phyloP scores from a whole-genome alignment of 1,140 invertebrate species.

The Drosophila arizonae region DNA sequence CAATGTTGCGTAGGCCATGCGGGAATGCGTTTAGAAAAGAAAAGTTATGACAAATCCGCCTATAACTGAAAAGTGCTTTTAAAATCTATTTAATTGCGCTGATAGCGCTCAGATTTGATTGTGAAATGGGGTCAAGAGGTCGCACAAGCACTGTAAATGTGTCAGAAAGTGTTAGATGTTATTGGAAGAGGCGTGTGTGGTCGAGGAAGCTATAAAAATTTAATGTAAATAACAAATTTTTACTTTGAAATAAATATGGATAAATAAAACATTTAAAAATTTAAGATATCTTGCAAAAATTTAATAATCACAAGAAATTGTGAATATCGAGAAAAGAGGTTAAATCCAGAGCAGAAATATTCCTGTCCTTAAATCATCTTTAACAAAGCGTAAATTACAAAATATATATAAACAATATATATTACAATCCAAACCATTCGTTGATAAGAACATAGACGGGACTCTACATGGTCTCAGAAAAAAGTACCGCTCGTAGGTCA shows the following conservation, averaged over 20 bases:
- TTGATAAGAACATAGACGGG: slow-evolving; percentile 5
- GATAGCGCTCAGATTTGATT: slow-evolving; percentile 27
- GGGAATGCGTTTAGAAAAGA: slow-evolving; percentile 68
- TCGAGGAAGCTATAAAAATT: too few relatives aligned
- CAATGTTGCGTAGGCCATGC: slow-evolving; percentile 61
- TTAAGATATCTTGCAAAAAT: too few relatives aligned
- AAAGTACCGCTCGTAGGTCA: slow-evolving; percentile 7
- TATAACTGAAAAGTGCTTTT: slow-evolving; percentile 28
- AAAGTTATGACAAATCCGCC: slow-evolving; percentile 59
- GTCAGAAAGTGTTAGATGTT: neutral
- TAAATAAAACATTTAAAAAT: too few relatives aligned
- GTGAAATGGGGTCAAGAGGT: slow-evolving; percentile 31
- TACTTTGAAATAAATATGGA: too few relatives aligned
- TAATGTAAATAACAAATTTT: too few relatives aligned
- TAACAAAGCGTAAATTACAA: too few relatives aligned
- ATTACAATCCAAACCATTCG: neutral
- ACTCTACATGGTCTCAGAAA: neutral
- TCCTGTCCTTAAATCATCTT: too few relatives aligned
- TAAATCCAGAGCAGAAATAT: too few relatives aligned
- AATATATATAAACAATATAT: too few relatives aligned
- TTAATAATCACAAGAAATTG: too few relatives aligned
- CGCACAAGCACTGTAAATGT: neutral
- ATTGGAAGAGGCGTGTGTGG: too few relatives aligned
- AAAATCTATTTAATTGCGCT: slow-evolving; percentile 5
- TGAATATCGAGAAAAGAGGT: too few relatives aligned